phyloP scores from a whole-genome alignment of 2,113 vertebrate species.

The Archilochus colubris region DNA sequence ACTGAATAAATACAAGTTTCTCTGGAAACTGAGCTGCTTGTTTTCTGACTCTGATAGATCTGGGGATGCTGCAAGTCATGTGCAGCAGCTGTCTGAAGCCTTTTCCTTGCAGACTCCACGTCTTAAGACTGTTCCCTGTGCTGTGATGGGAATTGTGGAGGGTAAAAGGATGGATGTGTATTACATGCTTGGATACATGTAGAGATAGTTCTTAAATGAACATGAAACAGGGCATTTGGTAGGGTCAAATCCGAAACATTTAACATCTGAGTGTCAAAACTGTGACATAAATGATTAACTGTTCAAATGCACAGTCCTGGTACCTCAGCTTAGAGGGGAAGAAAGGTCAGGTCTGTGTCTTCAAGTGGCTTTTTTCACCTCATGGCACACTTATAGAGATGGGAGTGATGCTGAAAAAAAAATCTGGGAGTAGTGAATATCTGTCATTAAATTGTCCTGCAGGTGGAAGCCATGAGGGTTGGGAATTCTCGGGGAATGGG shows the following conservation, averaged over 20 bases:
- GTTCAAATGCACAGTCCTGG: background rate
- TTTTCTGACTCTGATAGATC: background rate
- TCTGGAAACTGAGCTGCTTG: background rate
- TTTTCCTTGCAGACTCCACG: accelerated
- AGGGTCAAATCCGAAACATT: background rate
- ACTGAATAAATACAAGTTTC: background rate
- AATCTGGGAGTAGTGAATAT: too few relatives aligned
- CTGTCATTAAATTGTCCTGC: background rate
- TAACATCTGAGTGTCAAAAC: too few relatives aligned
- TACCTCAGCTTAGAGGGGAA: accelerated
- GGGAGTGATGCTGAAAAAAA: background rate
- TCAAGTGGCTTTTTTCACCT: background rate
- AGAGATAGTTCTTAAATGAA: background rate
- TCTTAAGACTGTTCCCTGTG: accelerated
- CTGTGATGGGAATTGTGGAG: accelerated
- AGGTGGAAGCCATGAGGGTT: background rate
- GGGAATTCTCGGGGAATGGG: background rate
- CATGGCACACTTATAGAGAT: background rate
- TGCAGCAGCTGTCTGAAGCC: background rate
- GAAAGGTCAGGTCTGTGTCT: background rate
- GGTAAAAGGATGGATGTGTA: background rate
- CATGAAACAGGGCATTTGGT: accelerated
- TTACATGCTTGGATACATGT: too few relatives aligned
- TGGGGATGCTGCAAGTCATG: background rate
- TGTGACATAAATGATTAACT: too few relatives aligned